Evolutionary conservation across 2,113 vertebrate genomes (phyloP).

Genomic region (Gobius niger): DNA sequence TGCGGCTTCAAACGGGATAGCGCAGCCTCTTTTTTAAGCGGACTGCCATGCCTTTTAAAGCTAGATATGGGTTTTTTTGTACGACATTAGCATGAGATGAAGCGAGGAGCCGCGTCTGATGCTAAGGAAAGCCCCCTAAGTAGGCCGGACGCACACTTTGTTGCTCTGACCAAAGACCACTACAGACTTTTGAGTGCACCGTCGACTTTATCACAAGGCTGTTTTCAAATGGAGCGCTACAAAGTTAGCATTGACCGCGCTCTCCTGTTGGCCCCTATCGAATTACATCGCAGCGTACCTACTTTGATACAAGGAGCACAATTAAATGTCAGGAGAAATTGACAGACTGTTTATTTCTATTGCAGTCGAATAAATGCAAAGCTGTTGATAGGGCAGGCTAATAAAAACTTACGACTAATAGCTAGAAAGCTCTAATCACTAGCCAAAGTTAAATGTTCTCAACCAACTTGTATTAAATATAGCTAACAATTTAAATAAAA

Average conservation of each 20-base stretch:
- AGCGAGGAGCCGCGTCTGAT: constrained; percentile 59
- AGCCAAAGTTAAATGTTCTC: no score
- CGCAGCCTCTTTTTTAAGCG: constrained; percentile 68
- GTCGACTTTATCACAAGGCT: constrained; percentile 14
- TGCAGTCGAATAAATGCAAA: no score
- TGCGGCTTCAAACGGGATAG: constrained; percentile 74
- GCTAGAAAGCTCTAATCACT: not conserved
- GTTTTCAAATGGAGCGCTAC: not conserved
- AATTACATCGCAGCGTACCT: not conserved
- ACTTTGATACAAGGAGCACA: not conserved
- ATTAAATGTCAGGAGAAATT: not conserved
- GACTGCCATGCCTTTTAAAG: constrained; percentile 76
- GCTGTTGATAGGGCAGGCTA: not conserved
- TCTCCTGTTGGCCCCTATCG: not conserved
- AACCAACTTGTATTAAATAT: no score
- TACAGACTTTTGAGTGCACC: constrained; percentile 15
- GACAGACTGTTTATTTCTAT: not conserved
- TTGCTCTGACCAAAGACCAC: constrained; percentile 62
- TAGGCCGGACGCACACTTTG: constrained; percentile 65
- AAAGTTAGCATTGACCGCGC: not conserved
- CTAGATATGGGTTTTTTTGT: constrained; percentile 72
- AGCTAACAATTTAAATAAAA: no score
- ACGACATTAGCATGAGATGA: constrained; percentile 75
- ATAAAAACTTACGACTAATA: not conserved
- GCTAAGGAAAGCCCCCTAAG: constrained; percentile 56